A percentile compares a stretch with the other conserved stretches of the same genome.
These are phyloP conservation scores for Crocodylus rhombifer DNA, from an alignment of 2,797 vertebrate species.

Conservation along the genomic window DNA sequence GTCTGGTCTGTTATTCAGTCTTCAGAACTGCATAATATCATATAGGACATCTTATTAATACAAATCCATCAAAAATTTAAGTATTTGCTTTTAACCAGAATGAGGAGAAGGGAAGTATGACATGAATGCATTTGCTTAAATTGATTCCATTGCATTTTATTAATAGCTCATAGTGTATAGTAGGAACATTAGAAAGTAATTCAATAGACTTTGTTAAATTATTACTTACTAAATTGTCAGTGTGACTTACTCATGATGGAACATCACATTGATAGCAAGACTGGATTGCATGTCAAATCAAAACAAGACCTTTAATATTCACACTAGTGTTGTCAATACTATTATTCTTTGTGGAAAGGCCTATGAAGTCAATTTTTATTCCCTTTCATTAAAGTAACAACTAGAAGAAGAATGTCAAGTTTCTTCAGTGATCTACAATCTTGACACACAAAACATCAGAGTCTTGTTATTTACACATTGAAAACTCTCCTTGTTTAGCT, in stretches of 20 bases:
- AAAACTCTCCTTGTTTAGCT: constrained; percentile 45
- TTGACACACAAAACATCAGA: background rate
- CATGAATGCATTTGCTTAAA: constrained; percentile 18
- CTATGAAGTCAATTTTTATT: background rate
- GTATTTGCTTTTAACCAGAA: constrained; percentile 20
- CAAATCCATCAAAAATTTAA: background rate
- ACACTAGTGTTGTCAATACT: background rate
- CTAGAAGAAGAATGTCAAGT: background rate
- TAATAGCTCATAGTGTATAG: background rate
- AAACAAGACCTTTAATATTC: background rate
- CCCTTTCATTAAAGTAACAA: background rate
- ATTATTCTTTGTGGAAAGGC: constrained; percentile 2
- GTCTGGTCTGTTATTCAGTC: constrained; percentile 26
- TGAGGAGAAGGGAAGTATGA: background rate
- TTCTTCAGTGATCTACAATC: background rate
- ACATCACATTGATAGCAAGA: background rate
- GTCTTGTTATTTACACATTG: constrained; percentile 28
- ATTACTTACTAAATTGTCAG: constrained; percentile 14
- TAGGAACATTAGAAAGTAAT: constrained; percentile 9
- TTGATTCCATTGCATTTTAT: background rate
- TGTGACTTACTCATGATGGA: background rate
- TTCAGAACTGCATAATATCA: constrained; percentile 17
- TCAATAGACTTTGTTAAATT: constrained; percentile 22
- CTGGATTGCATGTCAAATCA: constrained; percentile 15
- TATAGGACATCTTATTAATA: background rate